Evolutionary conservation across 1,140 invertebrate species (phyloP).

Genomic region (Eriocheir sinensis): DNA sequence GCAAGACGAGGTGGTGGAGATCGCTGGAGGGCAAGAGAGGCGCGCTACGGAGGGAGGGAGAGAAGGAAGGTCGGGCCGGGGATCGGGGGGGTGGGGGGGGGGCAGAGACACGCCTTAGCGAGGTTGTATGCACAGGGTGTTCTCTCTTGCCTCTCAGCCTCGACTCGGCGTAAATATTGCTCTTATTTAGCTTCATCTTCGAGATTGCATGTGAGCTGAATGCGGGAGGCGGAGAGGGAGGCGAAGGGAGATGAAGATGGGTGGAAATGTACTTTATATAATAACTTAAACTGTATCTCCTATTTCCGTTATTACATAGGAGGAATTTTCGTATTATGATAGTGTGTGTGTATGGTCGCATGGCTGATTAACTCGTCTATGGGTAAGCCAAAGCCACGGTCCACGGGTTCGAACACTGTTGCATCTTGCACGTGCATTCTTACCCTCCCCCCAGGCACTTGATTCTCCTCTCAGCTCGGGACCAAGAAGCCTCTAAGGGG

Average conservation of each 20-base stretch:
- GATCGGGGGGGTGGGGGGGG: not conserved
- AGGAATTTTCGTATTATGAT: not conserved
- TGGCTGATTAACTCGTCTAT: not conserved
- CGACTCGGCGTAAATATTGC: not conserved
- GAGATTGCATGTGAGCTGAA: not conserved
- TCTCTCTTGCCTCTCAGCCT: slow-evolving; percentile 8
- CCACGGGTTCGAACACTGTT: slow-evolving; percentile 44
- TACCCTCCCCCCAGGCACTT: slow-evolving; percentile 67
- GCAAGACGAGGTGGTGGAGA: not conserved
- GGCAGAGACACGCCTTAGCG: not conserved
- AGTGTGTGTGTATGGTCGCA: no score
- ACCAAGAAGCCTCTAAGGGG: slow-evolving; percentile 69
- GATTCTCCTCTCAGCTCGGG: slow-evolving; percentile 66
- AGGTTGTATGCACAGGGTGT: slow-evolving; percentile 48
- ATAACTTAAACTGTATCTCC: no score
- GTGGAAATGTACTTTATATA: not conserved
- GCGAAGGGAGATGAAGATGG: not conserved
- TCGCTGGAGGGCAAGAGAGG: not conserved
- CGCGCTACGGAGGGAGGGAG: not conserved
- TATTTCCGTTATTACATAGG: not conserved
- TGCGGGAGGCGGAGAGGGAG: no score
- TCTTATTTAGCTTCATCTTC: not conserved
- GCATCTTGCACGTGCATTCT: slow-evolving; percentile 75
- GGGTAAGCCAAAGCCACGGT: slow-evolving; percentile 3
- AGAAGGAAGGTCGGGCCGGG: not conserved